Conservation (phyloP, 2,113 vertebrate genomes). For the Xiphias gladius region DNA sequence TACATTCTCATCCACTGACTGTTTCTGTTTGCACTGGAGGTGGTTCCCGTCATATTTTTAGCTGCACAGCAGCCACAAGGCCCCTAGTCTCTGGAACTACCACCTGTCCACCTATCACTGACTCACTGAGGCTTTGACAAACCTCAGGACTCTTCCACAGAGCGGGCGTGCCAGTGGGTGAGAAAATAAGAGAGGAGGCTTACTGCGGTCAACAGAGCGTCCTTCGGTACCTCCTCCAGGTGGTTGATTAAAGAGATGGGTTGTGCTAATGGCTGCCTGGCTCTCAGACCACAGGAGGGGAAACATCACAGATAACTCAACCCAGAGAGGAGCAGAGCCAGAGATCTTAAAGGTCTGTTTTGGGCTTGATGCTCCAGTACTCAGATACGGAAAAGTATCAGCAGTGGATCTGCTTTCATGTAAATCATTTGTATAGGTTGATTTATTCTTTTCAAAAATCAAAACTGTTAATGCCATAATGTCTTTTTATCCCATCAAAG, state of each 20-base stretch:
- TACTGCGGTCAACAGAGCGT: slow-evolving; percentile 68
- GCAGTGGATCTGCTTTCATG: background rate
- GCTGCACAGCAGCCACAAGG: background rate
- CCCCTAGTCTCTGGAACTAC: background rate
- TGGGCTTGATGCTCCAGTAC: background rate
- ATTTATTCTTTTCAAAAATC: background rate
- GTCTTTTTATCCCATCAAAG: no score
- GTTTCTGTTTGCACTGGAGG: background rate
- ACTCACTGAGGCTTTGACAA: slow-evolving; percentile 42
- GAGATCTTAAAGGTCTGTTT: slow-evolving; percentile 19
- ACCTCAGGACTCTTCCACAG: slow-evolving; percentile 62
- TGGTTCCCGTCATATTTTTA: slow-evolving; percentile 29
- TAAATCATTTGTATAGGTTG: background rate
- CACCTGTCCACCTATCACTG: slow-evolving; percentile 76
- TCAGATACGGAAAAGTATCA: slow-evolving; percentile 1
- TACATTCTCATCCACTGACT: background rate
- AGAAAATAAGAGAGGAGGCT: slow-evolving; percentile 83
- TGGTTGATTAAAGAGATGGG: slow-evolving; percentile 83
- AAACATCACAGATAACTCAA: slow-evolving; percentile 70
- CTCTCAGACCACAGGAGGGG: slow-evolving; percentile 69
- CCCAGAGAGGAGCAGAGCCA: slow-evolving; percentile 27
- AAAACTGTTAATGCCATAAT: no score
- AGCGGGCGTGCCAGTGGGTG: slow-evolving; percentile 72
- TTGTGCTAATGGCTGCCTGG: slow-evolving; percentile 76
- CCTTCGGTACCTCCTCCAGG: slow-evolving; percentile 69